Conservation (phyloP, 2,797 vertebrate genomes). For the Meriones psammophilus region DNA sequence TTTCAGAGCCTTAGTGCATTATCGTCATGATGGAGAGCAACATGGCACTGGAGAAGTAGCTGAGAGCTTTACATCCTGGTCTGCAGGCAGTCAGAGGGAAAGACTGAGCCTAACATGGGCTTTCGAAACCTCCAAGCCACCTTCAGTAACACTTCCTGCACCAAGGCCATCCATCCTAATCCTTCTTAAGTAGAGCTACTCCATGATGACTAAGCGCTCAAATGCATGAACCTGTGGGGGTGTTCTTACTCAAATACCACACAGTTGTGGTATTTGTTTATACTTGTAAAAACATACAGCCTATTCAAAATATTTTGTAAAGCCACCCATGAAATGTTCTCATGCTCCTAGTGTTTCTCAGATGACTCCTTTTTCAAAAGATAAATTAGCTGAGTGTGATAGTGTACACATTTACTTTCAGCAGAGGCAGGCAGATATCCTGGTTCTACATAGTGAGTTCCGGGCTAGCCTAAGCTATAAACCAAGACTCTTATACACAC, state of each 20-base stretch:
- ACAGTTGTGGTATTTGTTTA: not conserved
- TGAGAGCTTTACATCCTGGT: not conserved
- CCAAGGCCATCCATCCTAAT: not conserved
- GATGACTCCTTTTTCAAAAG: not conserved
- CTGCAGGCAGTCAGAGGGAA: not conserved
- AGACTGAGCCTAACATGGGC: not conserved
- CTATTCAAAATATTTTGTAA: not conserved
- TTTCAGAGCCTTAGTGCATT: not conserved
- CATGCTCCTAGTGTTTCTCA: not conserved
- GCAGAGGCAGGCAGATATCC: not conserved
- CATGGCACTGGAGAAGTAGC: not conserved
- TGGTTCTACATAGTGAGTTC: not conserved
- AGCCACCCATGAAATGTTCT: not conserved
- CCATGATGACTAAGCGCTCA: not conserved
- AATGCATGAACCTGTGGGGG: not conserved
- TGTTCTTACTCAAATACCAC: not conserved
- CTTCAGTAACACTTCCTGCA: not conserved
- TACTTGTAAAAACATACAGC: not conserved
- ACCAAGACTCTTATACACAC: not conserved
- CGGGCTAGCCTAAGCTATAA: not conserved
- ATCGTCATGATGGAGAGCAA: not conserved
- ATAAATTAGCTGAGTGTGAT: not conserved
- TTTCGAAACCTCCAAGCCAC: not conserved
- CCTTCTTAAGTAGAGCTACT: not conserved
- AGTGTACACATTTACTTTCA: not conserved